Percentiles rank a stretch among this genome's conserved stretches.
These are phyloP conservation scores for Cephonodes hylas DNA, from an alignment of 2,888 invertebrate genomes.

Conservation along the genomic window DNA sequence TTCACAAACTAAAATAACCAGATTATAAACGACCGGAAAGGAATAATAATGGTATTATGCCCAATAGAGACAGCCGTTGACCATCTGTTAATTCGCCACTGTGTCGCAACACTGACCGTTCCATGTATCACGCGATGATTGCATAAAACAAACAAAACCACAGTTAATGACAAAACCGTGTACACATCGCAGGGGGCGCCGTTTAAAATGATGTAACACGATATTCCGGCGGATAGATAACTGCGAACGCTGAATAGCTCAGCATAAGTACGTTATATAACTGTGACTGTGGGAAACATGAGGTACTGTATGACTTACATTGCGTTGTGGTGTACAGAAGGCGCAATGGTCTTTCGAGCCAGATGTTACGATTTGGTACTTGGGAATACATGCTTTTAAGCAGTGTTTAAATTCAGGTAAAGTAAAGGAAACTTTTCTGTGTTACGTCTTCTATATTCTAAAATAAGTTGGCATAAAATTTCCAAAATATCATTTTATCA, in stretches of 20 bases:
- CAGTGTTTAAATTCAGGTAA: too few relatives aligned
- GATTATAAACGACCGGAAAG: background rate
- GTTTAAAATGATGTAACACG: conserved; percentile 30
- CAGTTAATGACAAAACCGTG: conserved; percentile 19
- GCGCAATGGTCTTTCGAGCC: background rate
- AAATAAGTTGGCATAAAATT: too few relatives aligned
- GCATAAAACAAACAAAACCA: background rate
- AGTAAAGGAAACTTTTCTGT: too few relatives aligned
- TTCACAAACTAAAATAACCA: background rate
- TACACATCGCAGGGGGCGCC: conserved; percentile 17
- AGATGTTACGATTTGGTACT: background rate
- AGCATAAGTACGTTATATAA: conserved; percentile 37
- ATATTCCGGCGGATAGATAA: conserved; percentile 51
- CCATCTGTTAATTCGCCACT: conserved; percentile 2
- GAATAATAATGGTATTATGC: background rate
- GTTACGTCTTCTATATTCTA: too few relatives aligned
- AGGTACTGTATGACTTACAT: conserved; percentile 31
- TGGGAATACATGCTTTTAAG: too few relatives aligned
- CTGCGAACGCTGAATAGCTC: conserved; percentile 33
- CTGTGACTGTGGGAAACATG: conserved; percentile 44
- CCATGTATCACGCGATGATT: background rate
- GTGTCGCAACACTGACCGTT: background rate
- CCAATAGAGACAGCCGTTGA: background rate
- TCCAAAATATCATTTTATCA: too few relatives aligned
- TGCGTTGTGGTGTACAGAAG: conserved; percentile 21